Evolutionary conservation across 2,113 vertebrate species (phyloP).

Genomic region (Microtus ochrogaster): DNA sequence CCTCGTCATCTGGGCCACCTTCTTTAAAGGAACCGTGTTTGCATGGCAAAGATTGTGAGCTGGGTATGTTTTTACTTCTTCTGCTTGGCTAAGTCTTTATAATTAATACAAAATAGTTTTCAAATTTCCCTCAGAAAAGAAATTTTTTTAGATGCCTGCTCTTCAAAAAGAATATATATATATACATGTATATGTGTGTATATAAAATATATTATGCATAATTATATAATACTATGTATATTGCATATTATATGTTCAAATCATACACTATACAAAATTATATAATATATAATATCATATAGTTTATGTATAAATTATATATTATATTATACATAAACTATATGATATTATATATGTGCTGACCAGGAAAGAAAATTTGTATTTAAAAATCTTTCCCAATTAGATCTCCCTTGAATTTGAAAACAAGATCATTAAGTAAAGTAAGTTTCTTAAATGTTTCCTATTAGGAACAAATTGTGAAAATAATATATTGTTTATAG

Average conservation of each 20-base stretch:
- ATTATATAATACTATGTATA: background rate
- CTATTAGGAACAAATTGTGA: background rate
- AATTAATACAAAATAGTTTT: constrained; percentile 47
- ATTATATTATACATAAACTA: background rate
- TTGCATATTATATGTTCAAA: background rate
- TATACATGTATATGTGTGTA: background rate
- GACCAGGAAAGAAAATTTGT: constrained; percentile 35
- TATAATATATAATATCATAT: background rate
- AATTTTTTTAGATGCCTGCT: background rate
- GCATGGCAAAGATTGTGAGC: constrained; percentile 49
- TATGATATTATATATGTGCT: background rate
- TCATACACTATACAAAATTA: background rate
- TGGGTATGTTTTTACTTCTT: constrained; percentile 60
- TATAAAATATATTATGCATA: background rate
- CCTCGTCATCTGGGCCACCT: constrained; percentile 45
- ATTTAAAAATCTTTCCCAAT: constrained; percentile 34
- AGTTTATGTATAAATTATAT: background rate
- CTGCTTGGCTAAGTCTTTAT: constrained; percentile 30
- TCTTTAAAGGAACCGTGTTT: constrained; percentile 69
- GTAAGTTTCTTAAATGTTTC: background rate
- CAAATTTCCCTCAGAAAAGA: constrained; percentile 40
- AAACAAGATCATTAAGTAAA: constrained; percentile 35
- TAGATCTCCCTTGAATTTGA: constrained; percentile 28
- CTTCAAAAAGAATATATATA: background rate
- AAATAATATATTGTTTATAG: background rate